Evolutionary conservation across 2,113 vertebrate genomes (phyloP), one percentile per base, ranked within the genome.

Genomic region (Plestiodon gilberti): DNA sequence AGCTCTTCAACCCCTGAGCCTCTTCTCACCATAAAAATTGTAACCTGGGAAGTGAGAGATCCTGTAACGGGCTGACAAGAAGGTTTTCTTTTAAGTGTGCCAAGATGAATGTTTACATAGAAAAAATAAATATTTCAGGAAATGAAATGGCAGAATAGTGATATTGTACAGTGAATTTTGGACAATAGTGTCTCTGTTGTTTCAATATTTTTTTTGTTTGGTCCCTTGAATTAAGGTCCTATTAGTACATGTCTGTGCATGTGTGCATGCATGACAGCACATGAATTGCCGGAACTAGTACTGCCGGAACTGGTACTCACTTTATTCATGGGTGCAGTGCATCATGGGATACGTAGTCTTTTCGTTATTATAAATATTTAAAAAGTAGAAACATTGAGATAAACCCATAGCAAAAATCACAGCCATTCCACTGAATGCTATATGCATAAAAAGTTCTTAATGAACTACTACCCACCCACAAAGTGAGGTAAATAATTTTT

Each of bases 1-100:
- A 78, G 38, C 83, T 88, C 11, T 22, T 13, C 82, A 71, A 65
- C 78, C 86, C 30, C 64, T 20, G 6, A 88, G 48, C 61, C 69
- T 85, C 82, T 79, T 85, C 78, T 71, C 82, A 74, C 2, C 67
- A 65, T 1, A n/a, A 92, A 52, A 48, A 89, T 65, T 52, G 20
- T 89, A 57, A 48, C 23, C 83, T 62, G 28, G 55, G 8, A 62
- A n/a, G 18, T 15, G 52, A 30, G 43, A 77, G 33, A 57, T 25
- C 22, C 28, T 5, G 35, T 40, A 70, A 43, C 69, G 17, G 52
- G 33, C n/a, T 62, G 71, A 74, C 74, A 62, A 40, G 57, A 57
- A 22, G 33, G 40, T 33, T 28, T 70, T 35, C 69, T 59, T 22
- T 70, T 22, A 57, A 7, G 48, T 71, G 9, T 52, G 30, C 40